Base-by-base conservation (phyloP, 2,888 invertebrate genomes). In the Tortrix viridana region DNA sequence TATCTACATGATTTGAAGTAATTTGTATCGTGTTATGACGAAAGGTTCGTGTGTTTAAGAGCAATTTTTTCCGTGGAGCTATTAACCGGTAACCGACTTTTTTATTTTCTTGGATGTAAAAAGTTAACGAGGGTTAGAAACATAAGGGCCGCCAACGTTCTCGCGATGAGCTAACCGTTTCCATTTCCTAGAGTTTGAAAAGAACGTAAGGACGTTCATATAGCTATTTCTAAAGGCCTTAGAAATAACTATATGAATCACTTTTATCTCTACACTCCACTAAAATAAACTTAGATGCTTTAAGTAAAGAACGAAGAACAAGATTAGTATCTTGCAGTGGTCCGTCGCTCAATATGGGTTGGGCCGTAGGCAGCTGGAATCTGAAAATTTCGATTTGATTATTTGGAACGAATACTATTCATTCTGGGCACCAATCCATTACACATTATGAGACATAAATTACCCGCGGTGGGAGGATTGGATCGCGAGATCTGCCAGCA, bases 1-100 rank as follows among this genome's bases (percentile, higher is more conserved):
- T 88, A 87, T 85, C 86, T 84, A 90, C 85, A 88, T 85, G 83
- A 88, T 89, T 88, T 84, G 83, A 85, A 79, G 88, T 88, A 91
- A 89, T 89, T 89, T 89, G 84, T 86, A 80, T 71, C 76, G 76
- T 75, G 84, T 86, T 88, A 86, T 85, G 86, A 86, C 81, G 86
- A 85, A 84, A 87, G 84, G 81, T 84, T 80, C 84, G 84, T 89
- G 84, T 87, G 85, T 83, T 88, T 87, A 82, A 82, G 82, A 85
- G 80, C 81, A 85, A 83, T 86, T 89, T 86, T 81, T 82, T 76
- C 67, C 67, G 72, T 75, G 71, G 82, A 82, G 82, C 85, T 88
- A 87, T 89, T 88, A 88, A 84, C 85, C 79, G 77, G 88, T 87
- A 85, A 86, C 77, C 75, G 71, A 71, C 70, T 82, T 85, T 86